Conservation (phyloP, 2,888 invertebrate genomes). For the Melieria picta region DNA sequence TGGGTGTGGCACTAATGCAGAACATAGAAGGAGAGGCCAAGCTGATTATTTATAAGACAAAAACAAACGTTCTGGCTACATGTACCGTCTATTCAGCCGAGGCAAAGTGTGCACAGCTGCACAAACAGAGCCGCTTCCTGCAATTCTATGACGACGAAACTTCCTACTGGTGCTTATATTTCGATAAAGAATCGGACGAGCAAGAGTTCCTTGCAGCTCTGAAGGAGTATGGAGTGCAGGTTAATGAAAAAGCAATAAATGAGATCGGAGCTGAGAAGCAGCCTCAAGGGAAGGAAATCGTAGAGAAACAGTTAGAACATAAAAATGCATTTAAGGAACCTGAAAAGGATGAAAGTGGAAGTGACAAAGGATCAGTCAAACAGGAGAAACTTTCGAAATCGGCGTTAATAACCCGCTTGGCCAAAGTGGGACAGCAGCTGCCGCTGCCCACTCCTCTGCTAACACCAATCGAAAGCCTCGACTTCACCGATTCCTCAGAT, state of each 20-base stretch:
- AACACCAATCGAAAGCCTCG: background rate
- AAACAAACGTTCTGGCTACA: conserved; percentile 50
- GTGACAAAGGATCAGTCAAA: background rate
- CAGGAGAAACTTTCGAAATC: conserved; percentile 32
- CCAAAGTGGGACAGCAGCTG: conserved; percentile 69
- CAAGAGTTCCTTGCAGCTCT: conserved; percentile 40
- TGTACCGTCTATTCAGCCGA: conserved; percentile 37
- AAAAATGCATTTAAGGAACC: background rate
- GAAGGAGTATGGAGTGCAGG: conserved; percentile 26
- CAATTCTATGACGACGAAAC: conserved; percentile 67
- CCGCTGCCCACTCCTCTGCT: conserved; percentile 57
- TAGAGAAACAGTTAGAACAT: background rate
- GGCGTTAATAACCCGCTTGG: conserved; percentile 67
- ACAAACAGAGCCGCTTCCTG: conserved; percentile 45
- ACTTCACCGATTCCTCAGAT: conserved; percentile 65
- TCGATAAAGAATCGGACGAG: conserved; percentile 53
- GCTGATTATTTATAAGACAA: conserved; percentile 54
- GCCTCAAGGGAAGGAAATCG: background rate
- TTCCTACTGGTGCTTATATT: conserved; percentile 70
- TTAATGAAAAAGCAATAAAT: conserved; percentile 25
- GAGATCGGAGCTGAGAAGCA: background rate
- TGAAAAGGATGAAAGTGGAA: background rate
- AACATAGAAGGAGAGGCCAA: conserved; percentile 45
- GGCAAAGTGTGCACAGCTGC: conserved; percentile 22
- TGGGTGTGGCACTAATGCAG: conserved; percentile 66